These are phyloP conservation scores for Bergia sp. DNA, from an alignment of 92 coral and sea anemone species.

Conservation along the genomic window DNA sequence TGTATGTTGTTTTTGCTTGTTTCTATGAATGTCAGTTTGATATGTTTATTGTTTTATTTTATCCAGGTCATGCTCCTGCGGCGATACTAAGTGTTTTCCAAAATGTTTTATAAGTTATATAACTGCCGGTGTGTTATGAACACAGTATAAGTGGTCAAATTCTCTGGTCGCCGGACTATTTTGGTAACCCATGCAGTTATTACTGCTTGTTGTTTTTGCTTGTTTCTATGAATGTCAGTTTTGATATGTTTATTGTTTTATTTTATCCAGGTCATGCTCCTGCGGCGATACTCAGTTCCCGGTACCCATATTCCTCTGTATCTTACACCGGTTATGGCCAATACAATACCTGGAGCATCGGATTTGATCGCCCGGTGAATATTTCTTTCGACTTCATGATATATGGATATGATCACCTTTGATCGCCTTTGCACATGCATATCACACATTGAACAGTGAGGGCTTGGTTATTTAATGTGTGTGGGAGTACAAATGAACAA, in stretches of 20 bases:
- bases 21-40: neutral
- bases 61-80: slow-evolving; percentile 35
- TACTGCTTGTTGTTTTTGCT: too few relatives aligned
- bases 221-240: neutral
- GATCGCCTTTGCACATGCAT: neutral
- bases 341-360: slow-evolving; percentile 34
- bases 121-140: too few relatives aligned
- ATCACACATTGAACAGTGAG: neutral
- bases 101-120: too few relatives aligned
- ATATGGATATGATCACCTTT: too few relatives aligned
- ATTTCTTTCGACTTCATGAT: neutral
- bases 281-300: neutral
- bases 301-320: neutral
- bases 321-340: neutral
- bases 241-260: too few relatives aligned
- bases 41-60: too few relatives aligned
- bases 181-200: too few relatives aligned
- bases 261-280: slow-evolving; percentile 37
- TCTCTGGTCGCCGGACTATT: too few relatives aligned
- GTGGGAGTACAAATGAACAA: too few relatives aligned
- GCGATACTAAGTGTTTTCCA: neutral
- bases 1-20: too few relatives aligned
- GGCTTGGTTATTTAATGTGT: too few relatives aligned
- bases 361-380: slow-evolving; percentile 57
- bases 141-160: too few relatives aligned